Conservation (phyloP, 2,797 vertebrate genomes). For the Limnodromus scolopaceus region DNA sequence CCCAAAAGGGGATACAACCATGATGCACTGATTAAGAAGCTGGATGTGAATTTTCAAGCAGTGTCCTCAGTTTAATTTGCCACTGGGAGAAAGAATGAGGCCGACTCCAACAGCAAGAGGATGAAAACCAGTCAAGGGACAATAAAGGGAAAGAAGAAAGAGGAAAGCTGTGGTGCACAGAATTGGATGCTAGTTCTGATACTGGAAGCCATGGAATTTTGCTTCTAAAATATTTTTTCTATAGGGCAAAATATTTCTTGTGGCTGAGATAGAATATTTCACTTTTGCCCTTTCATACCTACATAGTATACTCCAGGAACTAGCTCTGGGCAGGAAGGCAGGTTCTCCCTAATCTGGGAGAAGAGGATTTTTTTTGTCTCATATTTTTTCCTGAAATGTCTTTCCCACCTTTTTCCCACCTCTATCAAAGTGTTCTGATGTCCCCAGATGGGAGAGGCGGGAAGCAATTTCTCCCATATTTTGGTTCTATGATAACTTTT, state of each 20-base stretch:
- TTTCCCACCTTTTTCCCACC: background rate
- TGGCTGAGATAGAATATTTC: background rate
- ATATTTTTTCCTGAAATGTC: background rate
- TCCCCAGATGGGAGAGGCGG: background rate
- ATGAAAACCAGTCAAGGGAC: background rate
- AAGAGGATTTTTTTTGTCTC: background rate
- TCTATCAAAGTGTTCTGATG: background rate
- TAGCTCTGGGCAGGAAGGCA: background rate
- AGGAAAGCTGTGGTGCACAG: background rate
- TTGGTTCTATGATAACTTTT: background rate
- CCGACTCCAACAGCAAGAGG: background rate
- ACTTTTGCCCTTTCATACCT: background rate
- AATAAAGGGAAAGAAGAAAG: background rate
- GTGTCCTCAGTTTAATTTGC: slow-evolving; percentile 7
- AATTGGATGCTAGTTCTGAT: background rate
- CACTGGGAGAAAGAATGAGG: background rate
- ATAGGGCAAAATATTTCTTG: background rate
- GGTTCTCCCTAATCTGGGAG: background rate
- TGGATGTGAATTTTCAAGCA: background rate
- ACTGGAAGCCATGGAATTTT: background rate
- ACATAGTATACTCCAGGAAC: background rate
- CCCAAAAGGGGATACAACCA: background rate
- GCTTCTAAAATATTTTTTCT: background rate
- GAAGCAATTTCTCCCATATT: background rate
- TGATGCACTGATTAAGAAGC: background rate